phyloP scores from a whole-genome alignment of 2,113 vertebrate species.

The Elaphurus davidianus region DNA sequence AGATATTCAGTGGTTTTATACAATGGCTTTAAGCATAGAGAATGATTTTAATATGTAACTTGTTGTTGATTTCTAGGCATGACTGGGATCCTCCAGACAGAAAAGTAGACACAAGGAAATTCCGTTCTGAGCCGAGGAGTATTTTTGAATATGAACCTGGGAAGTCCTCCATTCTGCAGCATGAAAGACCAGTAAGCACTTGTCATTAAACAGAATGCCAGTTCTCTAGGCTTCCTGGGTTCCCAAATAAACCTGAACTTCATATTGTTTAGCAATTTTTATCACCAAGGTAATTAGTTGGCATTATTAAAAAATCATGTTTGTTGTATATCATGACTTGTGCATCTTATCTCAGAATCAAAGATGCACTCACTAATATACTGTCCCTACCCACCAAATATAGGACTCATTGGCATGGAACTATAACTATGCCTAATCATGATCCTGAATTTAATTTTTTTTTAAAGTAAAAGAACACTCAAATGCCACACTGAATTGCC shows the following conservation, averaged over 20 bases:
- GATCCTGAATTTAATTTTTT: background rate
- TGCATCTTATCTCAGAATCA: background rate
- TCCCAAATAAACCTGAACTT: background rate
- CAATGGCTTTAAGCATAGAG: background rate
- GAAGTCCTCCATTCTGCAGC: constrained; percentile 97
- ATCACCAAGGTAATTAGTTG: background rate
- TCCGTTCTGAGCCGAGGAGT: constrained; percentile 96
- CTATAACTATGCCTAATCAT: background rate
- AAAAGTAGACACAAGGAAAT: constrained; percentile 97
- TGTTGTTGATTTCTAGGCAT: constrained; percentile 84
- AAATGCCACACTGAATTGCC: background rate
- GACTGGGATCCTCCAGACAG: constrained; percentile 97
- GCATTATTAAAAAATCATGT: background rate
- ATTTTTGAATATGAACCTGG: constrained; percentile 99
- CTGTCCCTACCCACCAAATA: background rate
- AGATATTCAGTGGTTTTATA: background rate
- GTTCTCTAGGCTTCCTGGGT: background rate
- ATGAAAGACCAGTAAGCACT: constrained; percentile 93
- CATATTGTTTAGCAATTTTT: background rate
- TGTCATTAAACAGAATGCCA: background rate
- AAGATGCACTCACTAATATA: background rate
- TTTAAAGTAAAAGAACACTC: background rate
- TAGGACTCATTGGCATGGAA: background rate
- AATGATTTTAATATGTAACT: background rate
- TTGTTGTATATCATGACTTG: background rate